These are phyloP conservation scores for Hylaea fasciaria DNA, from an alignment of 2,888 invertebrate species.

Conservation along the genomic window DNA sequence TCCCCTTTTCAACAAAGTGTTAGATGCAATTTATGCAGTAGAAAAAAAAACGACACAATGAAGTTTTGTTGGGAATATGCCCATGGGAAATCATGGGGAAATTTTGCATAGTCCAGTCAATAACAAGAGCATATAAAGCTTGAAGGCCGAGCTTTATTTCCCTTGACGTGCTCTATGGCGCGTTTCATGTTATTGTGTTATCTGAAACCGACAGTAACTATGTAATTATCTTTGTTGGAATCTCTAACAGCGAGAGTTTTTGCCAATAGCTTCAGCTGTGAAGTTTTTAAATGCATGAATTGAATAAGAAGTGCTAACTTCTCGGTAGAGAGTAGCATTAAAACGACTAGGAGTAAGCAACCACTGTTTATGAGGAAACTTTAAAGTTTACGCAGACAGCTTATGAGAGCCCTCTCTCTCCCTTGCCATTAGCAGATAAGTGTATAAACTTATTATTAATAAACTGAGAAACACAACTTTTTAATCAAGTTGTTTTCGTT, in stretches of 20 bases:
- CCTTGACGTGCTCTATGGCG: constrained; percentile 34
- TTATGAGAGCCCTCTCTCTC: constrained; percentile 2
- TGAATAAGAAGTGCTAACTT: constrained; percentile 1
- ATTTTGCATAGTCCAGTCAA: constrained; percentile 45
- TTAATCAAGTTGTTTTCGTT: constrained; percentile 29
- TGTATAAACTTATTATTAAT: constrained; percentile 15
- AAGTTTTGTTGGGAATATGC: constrained; percentile 27
- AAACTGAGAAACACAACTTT: constrained; percentile 13
- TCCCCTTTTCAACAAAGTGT: background rate
- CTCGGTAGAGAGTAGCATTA: no score
- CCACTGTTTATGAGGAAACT: constrained; percentile 3
- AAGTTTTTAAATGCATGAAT: constrained; percentile 11
- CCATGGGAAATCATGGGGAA: constrained; percentile 51
- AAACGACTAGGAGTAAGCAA: constrained; percentile 2
- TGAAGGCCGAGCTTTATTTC: constrained; percentile 46
- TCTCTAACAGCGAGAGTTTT: background rate
- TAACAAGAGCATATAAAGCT: constrained; percentile 34
- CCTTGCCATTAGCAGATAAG: constrained; percentile 9
- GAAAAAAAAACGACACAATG: constrained; percentile 1
- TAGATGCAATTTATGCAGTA: background rate
- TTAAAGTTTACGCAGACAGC: constrained; percentile 1
- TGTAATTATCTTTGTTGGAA: background rate
- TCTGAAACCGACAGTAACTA: constrained; percentile 14
- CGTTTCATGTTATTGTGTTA: constrained; percentile 16
- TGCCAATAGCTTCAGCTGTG: constrained; percentile 4